Evolutionary conservation across 2,797 vertebrate species (phyloP).

Genomic region (Chlorospingus semifuscus): DNA sequence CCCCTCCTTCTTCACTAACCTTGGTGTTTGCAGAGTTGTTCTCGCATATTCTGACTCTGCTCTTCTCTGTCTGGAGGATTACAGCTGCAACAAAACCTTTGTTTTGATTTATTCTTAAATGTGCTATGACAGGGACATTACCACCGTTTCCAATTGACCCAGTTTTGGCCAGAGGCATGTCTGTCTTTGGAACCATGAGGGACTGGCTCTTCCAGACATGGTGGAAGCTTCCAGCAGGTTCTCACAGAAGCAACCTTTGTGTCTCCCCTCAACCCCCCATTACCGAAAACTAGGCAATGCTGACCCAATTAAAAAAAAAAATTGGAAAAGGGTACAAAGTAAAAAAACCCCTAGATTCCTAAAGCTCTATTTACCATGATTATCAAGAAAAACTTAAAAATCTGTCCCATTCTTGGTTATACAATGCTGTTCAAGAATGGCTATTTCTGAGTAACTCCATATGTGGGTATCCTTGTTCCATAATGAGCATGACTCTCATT

Average conservation of each 20-base stretch:
- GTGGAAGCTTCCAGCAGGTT: background rate
- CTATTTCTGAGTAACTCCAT: background rate
- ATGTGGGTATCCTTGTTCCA: background rate
- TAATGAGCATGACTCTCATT: background rate
- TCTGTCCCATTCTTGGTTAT: background rate
- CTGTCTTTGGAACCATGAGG: background rate
- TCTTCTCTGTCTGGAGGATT: background rate
- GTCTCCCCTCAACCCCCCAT: background rate
- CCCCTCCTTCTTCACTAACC: background rate
- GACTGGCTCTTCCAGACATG: accelerated
- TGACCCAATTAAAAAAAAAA: background rate
- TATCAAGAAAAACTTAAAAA: background rate
- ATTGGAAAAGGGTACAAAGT: background rate
- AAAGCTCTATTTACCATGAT: background rate
- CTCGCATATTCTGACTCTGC: background rate
- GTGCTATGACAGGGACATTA: background rate
- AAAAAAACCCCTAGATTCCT: background rate
- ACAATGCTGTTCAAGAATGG: background rate
- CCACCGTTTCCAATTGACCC: background rate
- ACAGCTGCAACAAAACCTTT: background rate
- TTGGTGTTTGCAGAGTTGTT: background rate
- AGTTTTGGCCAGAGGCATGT: background rate
- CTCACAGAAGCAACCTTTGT: background rate
- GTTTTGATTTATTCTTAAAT: background rate
- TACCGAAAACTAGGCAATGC: background rate